Percentiles rank a stretch among this genome's conserved stretches.
Conservation (phyloP, 2,113 vertebrate species). For the Fulica atra region DNA sequence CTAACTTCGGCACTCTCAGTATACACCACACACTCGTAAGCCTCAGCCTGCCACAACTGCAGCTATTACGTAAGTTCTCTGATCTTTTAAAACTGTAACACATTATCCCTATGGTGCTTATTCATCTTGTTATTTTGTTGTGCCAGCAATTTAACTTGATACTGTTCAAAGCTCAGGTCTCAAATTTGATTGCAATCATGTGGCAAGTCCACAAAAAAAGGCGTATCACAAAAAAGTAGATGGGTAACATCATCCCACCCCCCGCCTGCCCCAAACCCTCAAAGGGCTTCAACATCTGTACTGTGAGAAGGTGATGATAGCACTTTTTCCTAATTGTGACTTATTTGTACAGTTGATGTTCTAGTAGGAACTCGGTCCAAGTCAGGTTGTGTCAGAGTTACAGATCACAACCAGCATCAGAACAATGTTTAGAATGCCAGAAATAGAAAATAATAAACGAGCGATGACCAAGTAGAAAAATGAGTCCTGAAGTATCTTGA, state of each 20-base stretch:
- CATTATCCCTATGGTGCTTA: background rate
- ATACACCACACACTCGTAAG: background rate
- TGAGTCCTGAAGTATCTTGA: background rate
- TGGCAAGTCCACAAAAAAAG: background rate
- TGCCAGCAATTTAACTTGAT: background rate
- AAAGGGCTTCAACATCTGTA: background rate
- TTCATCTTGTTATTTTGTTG: background rate
- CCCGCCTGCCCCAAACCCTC: background rate
- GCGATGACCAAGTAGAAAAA: background rate
- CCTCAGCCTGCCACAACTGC: background rate
- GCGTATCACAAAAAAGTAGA: background rate
- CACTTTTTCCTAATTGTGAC: background rate
- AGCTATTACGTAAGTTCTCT: background rate
- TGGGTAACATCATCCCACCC: background rate
- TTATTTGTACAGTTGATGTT: background rate
- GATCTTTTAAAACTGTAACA: background rate
- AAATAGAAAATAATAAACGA: background rate
- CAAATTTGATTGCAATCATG: background rate
- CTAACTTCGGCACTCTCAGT: background rate
- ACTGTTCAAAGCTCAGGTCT: background rate
- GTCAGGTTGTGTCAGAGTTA: background rate
- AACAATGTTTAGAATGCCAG: background rate
- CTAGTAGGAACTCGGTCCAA: background rate
- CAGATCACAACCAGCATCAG: background rate
- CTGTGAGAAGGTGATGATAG: background rate